These are phyloP conservation scores for Bursaphelenchus okinawaensis DNA, from an alignment of 2,888 invertebrate genomes.

Conservation along the genomic window DNA sequence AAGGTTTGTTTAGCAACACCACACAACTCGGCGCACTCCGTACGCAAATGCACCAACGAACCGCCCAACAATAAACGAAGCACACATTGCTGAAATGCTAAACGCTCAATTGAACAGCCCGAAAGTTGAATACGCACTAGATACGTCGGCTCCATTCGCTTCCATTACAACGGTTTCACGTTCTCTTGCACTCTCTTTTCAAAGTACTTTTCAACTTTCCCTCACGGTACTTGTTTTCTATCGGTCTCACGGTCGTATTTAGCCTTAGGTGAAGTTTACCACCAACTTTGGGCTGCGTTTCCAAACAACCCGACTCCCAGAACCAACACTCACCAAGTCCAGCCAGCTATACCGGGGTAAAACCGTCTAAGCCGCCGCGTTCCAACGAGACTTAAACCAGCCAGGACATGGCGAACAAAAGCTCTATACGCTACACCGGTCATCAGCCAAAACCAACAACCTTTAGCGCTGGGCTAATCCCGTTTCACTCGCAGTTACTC, in stretches of 20 bases:
- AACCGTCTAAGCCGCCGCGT: slow-evolving; percentile 57
- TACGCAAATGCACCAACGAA: slow-evolving; percentile 19
- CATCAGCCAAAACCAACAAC: slow-evolving; percentile 60
- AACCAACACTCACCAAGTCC: slow-evolving; percentile 45
- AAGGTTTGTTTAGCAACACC: neutral
- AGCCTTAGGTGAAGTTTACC: slow-evolving; percentile 65
- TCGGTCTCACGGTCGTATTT: slow-evolving; percentile 66
- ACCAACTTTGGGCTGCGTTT: slow-evolving; percentile 66
- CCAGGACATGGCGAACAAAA: slow-evolving; percentile 15
- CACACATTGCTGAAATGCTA: slow-evolving; percentile 2
- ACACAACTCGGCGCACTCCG: slow-evolving; percentile 18
- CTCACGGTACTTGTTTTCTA: slow-evolving; percentile 65
- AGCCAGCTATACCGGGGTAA: slow-evolving; percentile 57
- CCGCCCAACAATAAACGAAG: neutral
- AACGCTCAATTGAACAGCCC: neutral
- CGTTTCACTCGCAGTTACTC: slow-evolving; percentile 68
- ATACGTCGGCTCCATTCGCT: slow-evolving; percentile 57
- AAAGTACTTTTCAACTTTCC: slow-evolving; percentile 71
- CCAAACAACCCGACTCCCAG: slow-evolving; percentile 66
- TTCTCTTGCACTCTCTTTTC: slow-evolving; percentile 67
- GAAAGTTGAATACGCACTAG: slow-evolving; percentile 19
- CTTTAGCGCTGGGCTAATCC: slow-evolving; percentile 67
- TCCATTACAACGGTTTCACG: slow-evolving; percentile 62
- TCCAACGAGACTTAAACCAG: slow-evolving; percentile 46
- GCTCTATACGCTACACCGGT: slow-evolving; percentile 63